Percentiles rank a stretch among this genome's conserved stretches.
These are phyloP conservation scores for Rhopalosiphum maidis DNA, from an alignment of 1,140 invertebrate genomes.

Conservation along the genomic window DNA sequence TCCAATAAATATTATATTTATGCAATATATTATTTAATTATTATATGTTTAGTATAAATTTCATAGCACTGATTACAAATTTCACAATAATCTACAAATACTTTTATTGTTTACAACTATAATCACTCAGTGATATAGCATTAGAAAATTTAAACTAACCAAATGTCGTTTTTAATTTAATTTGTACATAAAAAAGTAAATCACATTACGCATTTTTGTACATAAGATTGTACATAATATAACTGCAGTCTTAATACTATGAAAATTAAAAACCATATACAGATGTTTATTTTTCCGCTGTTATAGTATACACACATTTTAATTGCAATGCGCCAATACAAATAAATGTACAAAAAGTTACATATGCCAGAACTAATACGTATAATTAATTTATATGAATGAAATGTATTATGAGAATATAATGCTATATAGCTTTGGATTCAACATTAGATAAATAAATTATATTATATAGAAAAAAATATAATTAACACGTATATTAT, in stretches of 20 bases:
- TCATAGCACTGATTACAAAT: not conserved
- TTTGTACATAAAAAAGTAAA: not conserved
- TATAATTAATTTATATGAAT: constrained; percentile 10
- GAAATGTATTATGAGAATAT: not conserved
- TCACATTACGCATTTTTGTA: not conserved
- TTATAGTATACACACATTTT: not conserved
- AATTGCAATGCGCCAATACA: not conserved
- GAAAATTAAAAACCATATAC: not conserved
- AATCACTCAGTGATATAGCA: too few species aligned
- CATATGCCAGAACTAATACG: not conserved
- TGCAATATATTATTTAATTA: not conserved
- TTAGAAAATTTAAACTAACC: not conserved
- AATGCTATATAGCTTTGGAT: not conserved
- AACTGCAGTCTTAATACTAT: not conserved
- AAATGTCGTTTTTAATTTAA: not conserved
- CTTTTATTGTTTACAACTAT: too few species aligned
- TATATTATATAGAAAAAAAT: not conserved
- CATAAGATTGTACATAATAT: not conserved
- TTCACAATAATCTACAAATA: not conserved
- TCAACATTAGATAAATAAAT: not conserved
- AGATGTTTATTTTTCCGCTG: not conserved
- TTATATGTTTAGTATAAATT: not conserved
- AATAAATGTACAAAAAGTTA: constrained; percentile 1
- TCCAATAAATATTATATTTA: not conserved
- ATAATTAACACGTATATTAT: not conserved